Conservation (phyloP, 2,888 invertebrate genomes). For the Gymnocheta viridis region DNA sequence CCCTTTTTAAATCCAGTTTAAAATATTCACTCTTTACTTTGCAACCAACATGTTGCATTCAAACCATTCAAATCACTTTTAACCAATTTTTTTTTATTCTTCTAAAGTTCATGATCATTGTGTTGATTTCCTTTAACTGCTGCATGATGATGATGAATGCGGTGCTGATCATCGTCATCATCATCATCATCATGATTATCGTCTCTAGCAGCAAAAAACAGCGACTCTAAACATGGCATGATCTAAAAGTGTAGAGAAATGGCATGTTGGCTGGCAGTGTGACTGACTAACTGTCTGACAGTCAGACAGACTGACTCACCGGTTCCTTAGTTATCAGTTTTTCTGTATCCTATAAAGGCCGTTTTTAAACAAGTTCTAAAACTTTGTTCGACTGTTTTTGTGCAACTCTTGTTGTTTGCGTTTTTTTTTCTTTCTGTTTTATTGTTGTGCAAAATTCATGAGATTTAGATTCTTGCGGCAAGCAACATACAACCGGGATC, state of each 20-base stretch:
- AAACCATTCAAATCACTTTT: slow-evolving; percentile 24
- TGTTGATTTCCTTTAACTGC: slow-evolving; percentile 16
- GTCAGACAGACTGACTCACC: not conserved
- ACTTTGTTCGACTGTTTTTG: slow-evolving; percentile 37
- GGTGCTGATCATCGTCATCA: slow-evolving; percentile 30
- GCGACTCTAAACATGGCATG: slow-evolving; percentile 39
- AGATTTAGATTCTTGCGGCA: slow-evolving; percentile 54
- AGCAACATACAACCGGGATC: slow-evolving; percentile 36
- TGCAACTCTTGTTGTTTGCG: slow-evolving; percentile 22
- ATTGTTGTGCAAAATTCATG: slow-evolving; percentile 32
- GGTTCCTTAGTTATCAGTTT: not conserved
- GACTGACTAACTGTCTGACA: not conserved
- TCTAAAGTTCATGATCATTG: slow-evolving; percentile 54
- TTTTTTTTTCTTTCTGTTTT: too few relatives aligned
- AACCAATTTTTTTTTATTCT: not conserved
- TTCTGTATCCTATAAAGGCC: slow-evolving; percentile 49
- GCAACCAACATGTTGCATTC: slow-evolving; percentile 48
- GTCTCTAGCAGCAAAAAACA: not conserved
- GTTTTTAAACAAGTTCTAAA: slow-evolving; percentile 69
- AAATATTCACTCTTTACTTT: not conserved
- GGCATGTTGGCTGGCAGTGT: slow-evolving; percentile 5
- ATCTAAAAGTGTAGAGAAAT: slow-evolving; percentile 25
- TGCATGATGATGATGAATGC: not conserved
- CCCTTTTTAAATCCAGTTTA: slow-evolving; percentile 5
- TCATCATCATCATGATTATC: slow-evolving; percentile 25